A percentile compares a stretch with the other conserved stretches of the same genome.
Conservation (phyloP, 2,888 invertebrate species). For the Exephanes ischioxanthus region DNA sequence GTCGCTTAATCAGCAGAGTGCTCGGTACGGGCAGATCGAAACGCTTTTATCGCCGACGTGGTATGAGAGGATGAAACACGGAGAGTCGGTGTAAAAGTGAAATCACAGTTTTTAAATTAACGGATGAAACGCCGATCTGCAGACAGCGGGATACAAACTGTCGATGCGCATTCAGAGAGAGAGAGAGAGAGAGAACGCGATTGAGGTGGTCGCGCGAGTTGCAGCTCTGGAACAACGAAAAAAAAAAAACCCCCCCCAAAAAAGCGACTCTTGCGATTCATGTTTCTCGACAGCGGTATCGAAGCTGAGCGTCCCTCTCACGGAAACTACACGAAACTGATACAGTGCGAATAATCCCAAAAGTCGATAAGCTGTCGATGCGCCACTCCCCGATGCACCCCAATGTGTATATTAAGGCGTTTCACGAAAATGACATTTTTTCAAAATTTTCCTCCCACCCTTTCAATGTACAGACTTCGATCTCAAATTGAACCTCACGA, state of each 20-base stretch:
- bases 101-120: conserved; percentile 76
- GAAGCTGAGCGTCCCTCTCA: background rate
- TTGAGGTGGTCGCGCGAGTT: conserved; percentile 20
- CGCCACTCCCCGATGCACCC: background rate
- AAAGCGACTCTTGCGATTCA: background rate
- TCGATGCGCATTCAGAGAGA: conserved; percentile 43
- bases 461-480: no score
- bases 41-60: conserved; percentile 50
- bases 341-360: background rate
- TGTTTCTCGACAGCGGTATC: background rate
- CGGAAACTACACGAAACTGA: background rate
- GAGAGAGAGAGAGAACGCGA: conserved; percentile 36
- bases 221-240: background rate
- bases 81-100: conserved; percentile 66
- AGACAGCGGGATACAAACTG: conserved; percentile 63
- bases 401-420: background rate
- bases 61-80: conserved; percentile 47
- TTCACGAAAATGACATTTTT: no score
- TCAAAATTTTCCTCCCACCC: no score
- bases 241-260: background rate
- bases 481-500: no score
- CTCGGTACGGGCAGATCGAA: conserved; percentile 66
- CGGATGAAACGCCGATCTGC: conserved; percentile 66
- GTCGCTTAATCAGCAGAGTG: conserved; percentile 77
- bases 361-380: conserved; percentile 23